Percentiles rank a stretch among this genome's conserved stretches.
phyloP scores from a whole-genome alignment of 2,797 vertebrate species.

The Danio choprae region DNA sequence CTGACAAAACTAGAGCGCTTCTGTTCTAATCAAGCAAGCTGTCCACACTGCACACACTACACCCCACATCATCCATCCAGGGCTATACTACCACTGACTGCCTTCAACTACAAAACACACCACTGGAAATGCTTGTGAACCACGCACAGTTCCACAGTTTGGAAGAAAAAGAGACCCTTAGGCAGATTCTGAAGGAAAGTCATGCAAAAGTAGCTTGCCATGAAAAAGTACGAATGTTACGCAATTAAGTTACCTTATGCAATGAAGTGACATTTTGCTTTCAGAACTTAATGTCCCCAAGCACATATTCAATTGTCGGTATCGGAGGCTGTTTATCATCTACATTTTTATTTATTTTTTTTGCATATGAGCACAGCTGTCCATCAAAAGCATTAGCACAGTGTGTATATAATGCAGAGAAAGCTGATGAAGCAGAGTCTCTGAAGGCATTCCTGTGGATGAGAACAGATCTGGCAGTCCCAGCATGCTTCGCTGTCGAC shows the following conservation, averaged over 20 bases:
- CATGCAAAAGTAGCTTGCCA: background rate
- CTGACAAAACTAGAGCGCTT: conserved; percentile 35
- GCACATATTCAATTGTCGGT: background rate
- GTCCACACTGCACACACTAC: background rate
- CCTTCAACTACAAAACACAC: conserved; percentile 6
- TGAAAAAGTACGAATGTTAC: conserved; percentile 3
- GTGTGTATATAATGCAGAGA: background rate
- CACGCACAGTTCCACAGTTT: background rate
- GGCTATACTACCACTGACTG: background rate
- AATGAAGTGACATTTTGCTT: conserved; percentile 31
- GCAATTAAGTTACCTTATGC: conserved; percentile 21
- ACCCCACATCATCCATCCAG: background rate
- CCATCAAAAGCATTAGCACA: conserved; percentile 8
- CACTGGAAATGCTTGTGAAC: conserved; percentile 3
- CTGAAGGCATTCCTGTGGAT: conserved; percentile 26
- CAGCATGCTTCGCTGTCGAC: conserved; percentile 51
- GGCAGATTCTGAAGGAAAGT: conserved; percentile 20
- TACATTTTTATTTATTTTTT: conserved; percentile 14
- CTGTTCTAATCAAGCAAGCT: conserved; percentile 20
- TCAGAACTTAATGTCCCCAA: conserved; percentile 1
- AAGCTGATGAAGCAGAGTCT: background rate
- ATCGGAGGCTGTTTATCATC: conserved; percentile 26
- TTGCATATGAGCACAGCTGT: conserved; percentile 26
- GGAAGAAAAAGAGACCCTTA: background rate
- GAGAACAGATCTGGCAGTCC: conserved; percentile 53